Evolutionary conservation across 2,113 vertebrate species (phyloP).

Genomic region (Mastomys coucha): DNA sequence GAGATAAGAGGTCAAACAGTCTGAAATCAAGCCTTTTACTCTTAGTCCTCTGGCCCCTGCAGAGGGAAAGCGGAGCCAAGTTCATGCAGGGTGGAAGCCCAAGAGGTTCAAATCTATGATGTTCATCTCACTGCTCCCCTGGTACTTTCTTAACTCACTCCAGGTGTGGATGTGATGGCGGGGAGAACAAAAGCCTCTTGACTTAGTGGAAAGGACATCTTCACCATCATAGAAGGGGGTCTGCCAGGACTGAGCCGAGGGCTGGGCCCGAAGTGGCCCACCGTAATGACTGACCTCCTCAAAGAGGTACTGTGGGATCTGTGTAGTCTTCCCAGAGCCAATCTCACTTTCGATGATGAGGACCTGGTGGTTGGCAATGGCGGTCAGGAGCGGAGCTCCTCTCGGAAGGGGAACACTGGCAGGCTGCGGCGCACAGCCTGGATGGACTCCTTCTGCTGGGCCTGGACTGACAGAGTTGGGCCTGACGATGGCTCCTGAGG

Average conservation of each 20-base stretch:
- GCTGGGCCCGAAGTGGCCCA: rapidly evolving
- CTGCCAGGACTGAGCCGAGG: not conserved
- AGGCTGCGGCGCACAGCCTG: constrained; percentile 93
- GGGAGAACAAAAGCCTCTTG: not conserved
- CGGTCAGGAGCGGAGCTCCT: constrained; percentile 91
- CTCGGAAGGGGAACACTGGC: constrained; percentile 93
- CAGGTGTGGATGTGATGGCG: not conserved
- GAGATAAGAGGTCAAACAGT: not conserved
- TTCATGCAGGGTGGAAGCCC: not conserved
- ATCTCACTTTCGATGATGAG: constrained; percentile 96
- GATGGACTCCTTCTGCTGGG: constrained; percentile 90
- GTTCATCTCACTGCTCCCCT: not conserved
- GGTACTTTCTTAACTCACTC: rapidly evolving
- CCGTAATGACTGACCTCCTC: constrained; percentile 86
- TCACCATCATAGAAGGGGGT: not conserved
- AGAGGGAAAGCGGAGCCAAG: not conserved
- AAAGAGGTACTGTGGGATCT: constrained; percentile 95
- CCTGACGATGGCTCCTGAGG: not conserved
- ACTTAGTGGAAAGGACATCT: not conserved
- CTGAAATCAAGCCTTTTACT: not conserved
- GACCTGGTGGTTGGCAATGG: constrained; percentile 91
- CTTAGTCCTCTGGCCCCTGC: not conserved
- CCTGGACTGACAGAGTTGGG: constrained; percentile 51
- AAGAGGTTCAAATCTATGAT: not conserved
- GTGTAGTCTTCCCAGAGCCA: constrained; percentile 82